Evolutionary conservation across 2,797 vertebrate genomes (phyloP).

Genomic region (Tinamus major): DNA sequence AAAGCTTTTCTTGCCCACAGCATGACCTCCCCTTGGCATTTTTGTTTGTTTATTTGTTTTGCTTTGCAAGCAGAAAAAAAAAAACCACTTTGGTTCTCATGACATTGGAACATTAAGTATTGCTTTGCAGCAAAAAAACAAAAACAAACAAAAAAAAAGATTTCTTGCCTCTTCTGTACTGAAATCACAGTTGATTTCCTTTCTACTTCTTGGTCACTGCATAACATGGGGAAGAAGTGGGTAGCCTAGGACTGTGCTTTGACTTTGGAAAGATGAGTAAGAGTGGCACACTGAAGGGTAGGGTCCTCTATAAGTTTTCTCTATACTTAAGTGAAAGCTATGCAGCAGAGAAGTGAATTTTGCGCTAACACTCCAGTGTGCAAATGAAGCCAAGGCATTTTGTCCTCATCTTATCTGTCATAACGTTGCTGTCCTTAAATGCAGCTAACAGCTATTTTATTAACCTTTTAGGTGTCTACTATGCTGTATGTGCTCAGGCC

Average conservation of each 20-base stretch:
- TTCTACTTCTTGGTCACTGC: not conserved
- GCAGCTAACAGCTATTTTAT: not conserved
- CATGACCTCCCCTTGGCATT: not conserved
- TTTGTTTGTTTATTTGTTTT: not conserved
- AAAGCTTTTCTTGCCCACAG: not conserved
- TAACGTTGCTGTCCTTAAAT: not conserved
- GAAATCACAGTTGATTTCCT: not conserved
- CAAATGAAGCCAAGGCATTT: not conserved
- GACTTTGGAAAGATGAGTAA: not conserved
- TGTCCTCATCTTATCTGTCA: not conserved
- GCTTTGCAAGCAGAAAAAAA: not conserved
- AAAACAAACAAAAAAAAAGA: too few relatives aligned
- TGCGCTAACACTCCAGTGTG: not conserved
- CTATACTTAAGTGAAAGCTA: not conserved
- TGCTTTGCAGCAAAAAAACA: not conserved
- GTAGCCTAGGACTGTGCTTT: not conserved
- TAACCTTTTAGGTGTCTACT: not conserved
- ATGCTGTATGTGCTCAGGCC: not conserved
- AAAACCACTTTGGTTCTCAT: not conserved
- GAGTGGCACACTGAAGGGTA: not conserved
- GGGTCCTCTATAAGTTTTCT: not conserved
- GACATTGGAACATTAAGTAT: not conserved
- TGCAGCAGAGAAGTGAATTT: not conserved
- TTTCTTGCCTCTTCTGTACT: not conserved
- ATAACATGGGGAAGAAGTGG: not conserved